Conservation (phyloP, 2,113 vertebrate species). For the Sprattus sprattus region DNA sequence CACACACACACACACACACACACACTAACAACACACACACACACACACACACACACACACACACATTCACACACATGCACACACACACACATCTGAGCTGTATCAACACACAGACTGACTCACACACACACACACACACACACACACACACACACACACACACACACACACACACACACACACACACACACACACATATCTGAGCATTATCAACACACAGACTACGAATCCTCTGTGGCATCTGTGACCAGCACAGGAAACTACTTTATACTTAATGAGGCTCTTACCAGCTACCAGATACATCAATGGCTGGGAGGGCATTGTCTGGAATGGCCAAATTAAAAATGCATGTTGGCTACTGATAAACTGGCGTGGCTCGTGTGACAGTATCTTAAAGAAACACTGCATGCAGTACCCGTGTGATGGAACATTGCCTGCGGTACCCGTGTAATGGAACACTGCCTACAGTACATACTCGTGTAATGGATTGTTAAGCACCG, state of each 20-base stretch:
- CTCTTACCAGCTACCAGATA: slow-evolving; percentile 42
- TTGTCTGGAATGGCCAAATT: slow-evolving; percentile 4
- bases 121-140: too few relatives aligned
- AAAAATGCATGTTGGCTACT: slow-evolving; percentile 1
- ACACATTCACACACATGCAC: too few relatives aligned
- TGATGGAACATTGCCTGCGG: not conserved
- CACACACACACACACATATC: too few relatives aligned
- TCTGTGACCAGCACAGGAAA: slow-evolving; percentile 33
- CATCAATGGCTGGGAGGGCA: not conserved
- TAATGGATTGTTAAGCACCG: not conserved
- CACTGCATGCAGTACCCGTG: not conserved
- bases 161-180: too few relatives aligned
- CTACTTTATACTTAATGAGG: slow-evolving; percentile 36
- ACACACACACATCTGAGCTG: too few relatives aligned
- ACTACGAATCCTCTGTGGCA: not conserved
- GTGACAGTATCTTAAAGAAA: not conserved
- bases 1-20: too few relatives aligned
- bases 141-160: too few relatives aligned
- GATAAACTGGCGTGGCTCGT: not conserved
- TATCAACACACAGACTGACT: too few relatives aligned
- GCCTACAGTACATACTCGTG: too few relatives aligned
- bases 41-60: too few relatives aligned
- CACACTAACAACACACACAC: too few relatives aligned
- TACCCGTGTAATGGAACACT: not conserved
- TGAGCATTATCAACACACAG: not conserved